phyloP scores from a whole-genome alignment of 2,797 vertebrate species.

The Chelonia mydas region DNA sequence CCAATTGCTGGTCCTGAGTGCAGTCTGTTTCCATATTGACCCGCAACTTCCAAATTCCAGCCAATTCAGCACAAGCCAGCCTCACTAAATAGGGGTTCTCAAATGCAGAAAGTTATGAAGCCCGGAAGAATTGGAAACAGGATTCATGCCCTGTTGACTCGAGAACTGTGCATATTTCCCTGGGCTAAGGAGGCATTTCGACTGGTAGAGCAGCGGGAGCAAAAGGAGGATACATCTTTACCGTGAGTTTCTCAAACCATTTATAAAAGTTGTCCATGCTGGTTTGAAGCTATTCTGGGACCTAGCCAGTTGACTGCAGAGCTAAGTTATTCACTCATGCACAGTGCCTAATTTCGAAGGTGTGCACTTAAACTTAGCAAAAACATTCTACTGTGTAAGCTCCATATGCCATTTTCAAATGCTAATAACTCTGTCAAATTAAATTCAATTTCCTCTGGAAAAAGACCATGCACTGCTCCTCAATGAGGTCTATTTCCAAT shows the following conservation, averaged over 20 bases:
- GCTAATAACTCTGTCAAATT: slow-evolving; percentile 44
- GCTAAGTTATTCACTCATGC: slow-evolving; percentile 18
- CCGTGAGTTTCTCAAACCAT: neutral
- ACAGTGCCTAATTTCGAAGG: slow-evolving; percentile 9
- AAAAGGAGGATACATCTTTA: neutral
- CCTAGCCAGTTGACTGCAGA: slow-evolving; percentile 26
- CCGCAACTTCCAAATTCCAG: neutral
- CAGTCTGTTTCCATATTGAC: neutral
- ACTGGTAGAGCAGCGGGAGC: neutral
- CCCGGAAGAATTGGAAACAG: slow-evolving; percentile 23
- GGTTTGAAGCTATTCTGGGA: slow-evolving; percentile 51
- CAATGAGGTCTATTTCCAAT: neutral
- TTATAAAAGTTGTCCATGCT: slow-evolving; percentile 25
- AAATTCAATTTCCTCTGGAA: slow-evolving; percentile 34
- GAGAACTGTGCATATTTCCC: slow-evolving; percentile 17
- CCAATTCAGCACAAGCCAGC: slow-evolving; percentile 8
- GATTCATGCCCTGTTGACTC: neutral
- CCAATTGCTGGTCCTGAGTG: neutral
- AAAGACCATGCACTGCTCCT: slow-evolving; percentile 21
- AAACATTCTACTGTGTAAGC: slow-evolving; percentile 16
- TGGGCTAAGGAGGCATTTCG: neutral
- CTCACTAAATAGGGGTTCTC: slow-evolving; percentile 1
- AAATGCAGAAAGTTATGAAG: slow-evolving; percentile 47
- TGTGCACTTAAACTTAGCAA: slow-evolving; percentile 31
- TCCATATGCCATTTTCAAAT: slow-evolving; percentile 34